These are phyloP conservation scores for Pyrgilauda ruficollis DNA, from an alignment of 2,113 vertebrate genomes.

Conservation along the genomic window DNA sequence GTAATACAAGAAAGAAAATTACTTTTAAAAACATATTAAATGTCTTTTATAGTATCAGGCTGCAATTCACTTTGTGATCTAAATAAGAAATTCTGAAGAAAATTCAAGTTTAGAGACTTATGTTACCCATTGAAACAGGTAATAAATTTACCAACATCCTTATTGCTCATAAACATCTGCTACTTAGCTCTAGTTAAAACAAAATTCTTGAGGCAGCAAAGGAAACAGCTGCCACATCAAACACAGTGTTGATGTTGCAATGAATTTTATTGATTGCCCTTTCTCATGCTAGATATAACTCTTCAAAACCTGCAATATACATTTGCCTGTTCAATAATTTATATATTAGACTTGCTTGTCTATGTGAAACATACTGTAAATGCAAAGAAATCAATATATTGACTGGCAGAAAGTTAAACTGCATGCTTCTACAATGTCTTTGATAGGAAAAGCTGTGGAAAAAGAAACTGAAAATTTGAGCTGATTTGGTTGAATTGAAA, in stretches of 20 bases:
- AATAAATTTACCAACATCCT: not conserved
- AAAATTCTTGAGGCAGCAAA: not conserved
- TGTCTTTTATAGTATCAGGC: not conserved
- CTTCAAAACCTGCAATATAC: not conserved
- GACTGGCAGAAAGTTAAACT: not conserved
- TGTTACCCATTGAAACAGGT: not conserved
- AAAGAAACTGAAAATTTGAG: not conserved
- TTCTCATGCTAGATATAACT: not conserved
- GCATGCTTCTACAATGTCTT: not conserved
- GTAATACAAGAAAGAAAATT: not conserved
- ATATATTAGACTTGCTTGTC: not conserved
- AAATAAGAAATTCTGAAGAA: not conserved
- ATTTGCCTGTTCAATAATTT: constrained; percentile 1
- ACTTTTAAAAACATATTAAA: not conserved
- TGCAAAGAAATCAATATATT: not conserved
- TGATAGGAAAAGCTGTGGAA: not conserved
- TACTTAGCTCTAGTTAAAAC: not conserved
- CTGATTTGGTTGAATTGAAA: not conserved
- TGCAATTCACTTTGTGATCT: not conserved
- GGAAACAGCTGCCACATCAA: constrained; percentile 6
- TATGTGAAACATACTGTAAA: not conserved
- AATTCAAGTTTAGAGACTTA: not conserved
- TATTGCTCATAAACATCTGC: constrained; percentile 9
- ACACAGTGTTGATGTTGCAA: not conserved
- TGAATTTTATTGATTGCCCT: not conserved